Conservation (phyloP, 2,797 vertebrate genomes). For the Fringilla coelebs region DNA sequence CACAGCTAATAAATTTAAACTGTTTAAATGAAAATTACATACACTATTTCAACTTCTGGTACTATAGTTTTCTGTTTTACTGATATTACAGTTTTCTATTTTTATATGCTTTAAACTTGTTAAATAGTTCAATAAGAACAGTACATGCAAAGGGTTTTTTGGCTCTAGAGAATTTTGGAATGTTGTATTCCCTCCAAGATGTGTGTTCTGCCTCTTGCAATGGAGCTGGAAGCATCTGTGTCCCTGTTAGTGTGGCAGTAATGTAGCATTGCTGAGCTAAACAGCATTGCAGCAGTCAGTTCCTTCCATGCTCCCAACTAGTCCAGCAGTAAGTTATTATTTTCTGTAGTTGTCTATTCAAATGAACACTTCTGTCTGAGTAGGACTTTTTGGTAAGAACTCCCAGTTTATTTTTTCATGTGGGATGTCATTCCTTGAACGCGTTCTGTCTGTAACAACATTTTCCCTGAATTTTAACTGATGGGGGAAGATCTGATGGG, state of each 20-base stretch:
- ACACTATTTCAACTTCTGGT: not conserved
- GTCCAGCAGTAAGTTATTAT: not conserved
- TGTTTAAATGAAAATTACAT: not conserved
- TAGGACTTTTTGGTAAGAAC: not conserved
- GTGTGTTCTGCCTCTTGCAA: not conserved
- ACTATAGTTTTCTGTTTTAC: not conserved
- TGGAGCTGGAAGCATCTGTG: not conserved
- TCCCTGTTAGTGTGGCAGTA: accelerated
- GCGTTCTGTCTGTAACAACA: accelerated
- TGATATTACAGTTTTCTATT: not conserved
- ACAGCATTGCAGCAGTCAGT: not conserved
- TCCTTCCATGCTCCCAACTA: not conserved
- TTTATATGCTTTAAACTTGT: not conserved
- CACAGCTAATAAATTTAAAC: not conserved
- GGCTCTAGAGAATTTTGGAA: not conserved
- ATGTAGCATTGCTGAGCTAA: too few relatives aligned
- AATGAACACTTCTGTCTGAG: not conserved
- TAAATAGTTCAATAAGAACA: not conserved
- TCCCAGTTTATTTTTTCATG: not conserved
- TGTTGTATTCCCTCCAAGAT: not conserved
- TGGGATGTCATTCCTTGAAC: not conserved
- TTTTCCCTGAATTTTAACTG: not conserved
- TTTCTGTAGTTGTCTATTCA: not conserved
- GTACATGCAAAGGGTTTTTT: not conserved
- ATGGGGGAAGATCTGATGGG: not conserved